Conservation (phyloP, 1,140 invertebrate species). For the Sminthurinus signatus region DNA sequence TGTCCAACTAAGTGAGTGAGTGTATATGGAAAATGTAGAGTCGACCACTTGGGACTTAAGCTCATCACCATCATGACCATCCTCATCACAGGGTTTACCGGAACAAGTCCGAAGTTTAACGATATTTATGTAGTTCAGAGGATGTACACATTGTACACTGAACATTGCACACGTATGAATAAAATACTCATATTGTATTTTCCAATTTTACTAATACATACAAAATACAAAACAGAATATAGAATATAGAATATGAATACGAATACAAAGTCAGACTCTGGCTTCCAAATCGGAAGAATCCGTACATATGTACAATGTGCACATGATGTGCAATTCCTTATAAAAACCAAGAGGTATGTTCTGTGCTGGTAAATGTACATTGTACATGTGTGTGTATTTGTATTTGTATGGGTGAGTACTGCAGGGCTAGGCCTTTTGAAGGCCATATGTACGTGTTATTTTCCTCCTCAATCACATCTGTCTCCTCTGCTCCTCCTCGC, state of each 20-base stretch:
- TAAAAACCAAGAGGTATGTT: no score
- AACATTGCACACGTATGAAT: conserved; percentile 9
- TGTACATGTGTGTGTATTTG: not conserved
- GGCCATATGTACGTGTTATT: not conserved
- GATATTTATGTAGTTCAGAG: no score
- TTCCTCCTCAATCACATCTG: conserved; percentile 3
- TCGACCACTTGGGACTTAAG: not conserved
- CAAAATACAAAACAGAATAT: no score
- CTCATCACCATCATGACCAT: conserved; percentile 3
- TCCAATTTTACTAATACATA: no score
- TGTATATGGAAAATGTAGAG: not conserved
- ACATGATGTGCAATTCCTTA: no score
- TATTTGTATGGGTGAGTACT: not conserved
- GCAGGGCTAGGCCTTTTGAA: not conserved
- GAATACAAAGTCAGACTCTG: no score
- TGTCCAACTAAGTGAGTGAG: no score
- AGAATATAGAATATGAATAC: no score
- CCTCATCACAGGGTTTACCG: conserved; percentile 2
- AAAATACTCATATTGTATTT: conserved; percentile 11
- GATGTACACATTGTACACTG: no score
- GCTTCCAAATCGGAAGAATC: no score
- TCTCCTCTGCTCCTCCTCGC: not conserved
- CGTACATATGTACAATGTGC: no score
- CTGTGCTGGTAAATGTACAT: no score
- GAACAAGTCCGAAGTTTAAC: not conserved